phyloP scores from a whole-genome alignment of 2,888 invertebrate genomes.

The Lydus trimaculatus region DNA sequence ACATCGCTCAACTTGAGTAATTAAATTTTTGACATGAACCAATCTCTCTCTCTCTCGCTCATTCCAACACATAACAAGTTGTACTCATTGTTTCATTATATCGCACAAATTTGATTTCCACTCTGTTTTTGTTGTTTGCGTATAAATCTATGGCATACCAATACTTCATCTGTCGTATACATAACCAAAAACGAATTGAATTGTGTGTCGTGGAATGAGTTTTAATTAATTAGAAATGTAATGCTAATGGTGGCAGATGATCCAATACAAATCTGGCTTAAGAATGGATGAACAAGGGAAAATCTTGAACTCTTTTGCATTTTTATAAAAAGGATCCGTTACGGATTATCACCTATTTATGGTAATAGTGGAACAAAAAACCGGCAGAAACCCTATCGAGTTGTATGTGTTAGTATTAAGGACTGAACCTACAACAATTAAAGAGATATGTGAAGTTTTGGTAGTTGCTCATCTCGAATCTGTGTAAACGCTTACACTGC shows the following conservation, averaged over 20 bases:
- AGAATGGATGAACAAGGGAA: not conserved
- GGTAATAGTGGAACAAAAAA: not conserved
- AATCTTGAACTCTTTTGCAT: too few relatives aligned
- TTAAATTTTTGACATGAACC: conserved; percentile 31
- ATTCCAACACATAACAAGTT: conserved; percentile 21
- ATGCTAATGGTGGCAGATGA: not conserved
- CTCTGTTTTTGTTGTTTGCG: conserved; percentile 4
- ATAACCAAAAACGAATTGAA: conserved; percentile 34
- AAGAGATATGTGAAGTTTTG: too few relatives aligned
- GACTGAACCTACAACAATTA: too few relatives aligned
- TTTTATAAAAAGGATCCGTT: too few relatives aligned
- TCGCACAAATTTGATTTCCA: conserved; percentile 34
- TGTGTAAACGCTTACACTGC: too few relatives aligned
- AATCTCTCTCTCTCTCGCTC: conserved; percentile 28
- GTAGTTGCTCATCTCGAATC: too few relatives aligned
- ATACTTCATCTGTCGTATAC: conserved; percentile 34
- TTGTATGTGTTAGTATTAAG: too few relatives aligned
- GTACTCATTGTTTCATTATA: conserved; percentile 27
- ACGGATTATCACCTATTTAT: too few relatives aligned
- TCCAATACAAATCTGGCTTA: too few relatives aligned
- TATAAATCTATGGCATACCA: not conserved
- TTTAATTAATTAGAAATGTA: conserved; percentile 33
- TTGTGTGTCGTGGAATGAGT: conserved; percentile 23
- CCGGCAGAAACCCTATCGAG: too few relatives aligned
- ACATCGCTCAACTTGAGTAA: conserved; percentile 27